These are phyloP conservation scores for Onthophagus taurus DNA, from an alignment of 1,140 invertebrate genomes.

Conservation along the genomic window DNA sequence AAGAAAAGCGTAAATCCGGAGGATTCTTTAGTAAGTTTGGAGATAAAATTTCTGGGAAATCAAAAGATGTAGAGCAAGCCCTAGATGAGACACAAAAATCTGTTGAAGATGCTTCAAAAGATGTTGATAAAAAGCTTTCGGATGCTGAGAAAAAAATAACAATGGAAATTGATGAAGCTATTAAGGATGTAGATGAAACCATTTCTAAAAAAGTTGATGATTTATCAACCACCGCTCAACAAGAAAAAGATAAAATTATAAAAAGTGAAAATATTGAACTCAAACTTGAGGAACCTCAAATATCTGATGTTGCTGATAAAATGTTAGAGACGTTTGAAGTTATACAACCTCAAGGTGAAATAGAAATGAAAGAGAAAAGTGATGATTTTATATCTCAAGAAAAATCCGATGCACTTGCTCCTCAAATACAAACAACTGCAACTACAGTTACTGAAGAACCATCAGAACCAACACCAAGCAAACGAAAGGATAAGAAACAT, in stretches of 20 bases:
- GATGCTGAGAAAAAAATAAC: background rate
- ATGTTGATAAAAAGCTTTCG: background rate
- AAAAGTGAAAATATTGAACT: no score
- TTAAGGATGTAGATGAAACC: background rate
- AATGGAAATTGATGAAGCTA: background rate
- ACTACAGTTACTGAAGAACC: background rate
- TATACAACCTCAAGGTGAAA: background rate
- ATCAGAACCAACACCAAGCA: conserved; percentile 3
- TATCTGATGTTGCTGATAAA: background rate
- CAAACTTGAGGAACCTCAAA: conserved; percentile 1
- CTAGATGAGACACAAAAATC: conserved; percentile 5
- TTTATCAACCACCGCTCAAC: background rate
- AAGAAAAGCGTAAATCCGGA: conserved; percentile 2
- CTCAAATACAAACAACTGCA: background rate
- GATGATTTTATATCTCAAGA: background rate
- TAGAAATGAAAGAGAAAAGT: background rate
- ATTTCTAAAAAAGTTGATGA: background rate
- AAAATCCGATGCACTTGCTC: background rate
- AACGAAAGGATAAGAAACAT: conserved; percentile 4
- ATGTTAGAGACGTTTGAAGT: background rate
- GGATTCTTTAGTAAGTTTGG: conserved; percentile 19
- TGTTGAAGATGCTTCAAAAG: conserved; percentile 1
- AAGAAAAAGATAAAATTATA: background rate
- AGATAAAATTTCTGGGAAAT: conserved; percentile 15
- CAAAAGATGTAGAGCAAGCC: background rate